These are phyloP conservation scores for Malacosoma neustria DNA, from an alignment of 2,888 invertebrate genomes.

Conservation along the genomic window DNA sequence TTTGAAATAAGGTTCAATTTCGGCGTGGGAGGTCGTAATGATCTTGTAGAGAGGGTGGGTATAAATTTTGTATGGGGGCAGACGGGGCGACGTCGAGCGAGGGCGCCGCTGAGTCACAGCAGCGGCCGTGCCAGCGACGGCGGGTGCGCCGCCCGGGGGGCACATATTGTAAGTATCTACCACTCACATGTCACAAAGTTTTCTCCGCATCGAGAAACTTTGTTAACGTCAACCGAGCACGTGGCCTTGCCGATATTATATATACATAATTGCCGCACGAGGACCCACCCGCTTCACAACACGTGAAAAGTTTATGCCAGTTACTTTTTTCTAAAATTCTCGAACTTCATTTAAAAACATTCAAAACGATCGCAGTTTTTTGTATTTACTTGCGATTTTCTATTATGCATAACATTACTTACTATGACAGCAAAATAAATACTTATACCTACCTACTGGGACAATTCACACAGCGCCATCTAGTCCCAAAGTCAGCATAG, in stretches of 20 bases:
- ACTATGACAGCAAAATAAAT: too few relatives aligned
- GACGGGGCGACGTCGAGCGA: constrained; percentile 72
- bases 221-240: constrained; percentile 73
- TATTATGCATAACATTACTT: too few relatives aligned
- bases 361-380: too few relatives aligned
- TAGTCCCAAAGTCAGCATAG: too few relatives aligned
- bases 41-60: constrained; percentile 69
- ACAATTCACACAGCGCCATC: too few relatives aligned
- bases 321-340: constrained; percentile 12
- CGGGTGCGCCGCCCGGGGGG: constrained; percentile 24
- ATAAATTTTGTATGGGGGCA: constrained; percentile 74
- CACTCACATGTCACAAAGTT: constrained; percentile 75
- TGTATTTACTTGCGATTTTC: too few relatives aligned
- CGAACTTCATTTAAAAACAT: too few relatives aligned
- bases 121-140: constrained; percentile 37
- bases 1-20: constrained; percentile 37
- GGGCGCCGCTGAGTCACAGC: constrained; percentile 72
- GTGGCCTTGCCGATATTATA: constrained; percentile 61
- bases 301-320: constrained; percentile 25
- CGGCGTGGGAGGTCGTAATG: constrained; percentile 35
- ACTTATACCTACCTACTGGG: too few relatives aligned
- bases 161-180: constrained; percentile 71
- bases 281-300: constrained; percentile 22
- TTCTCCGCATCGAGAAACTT: constrained; percentile 72
- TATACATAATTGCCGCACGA: constrained; percentile 48